Conservation (phyloP, 1,140 invertebrate genomes). For the Mercenaria mercenaria region DNA sequence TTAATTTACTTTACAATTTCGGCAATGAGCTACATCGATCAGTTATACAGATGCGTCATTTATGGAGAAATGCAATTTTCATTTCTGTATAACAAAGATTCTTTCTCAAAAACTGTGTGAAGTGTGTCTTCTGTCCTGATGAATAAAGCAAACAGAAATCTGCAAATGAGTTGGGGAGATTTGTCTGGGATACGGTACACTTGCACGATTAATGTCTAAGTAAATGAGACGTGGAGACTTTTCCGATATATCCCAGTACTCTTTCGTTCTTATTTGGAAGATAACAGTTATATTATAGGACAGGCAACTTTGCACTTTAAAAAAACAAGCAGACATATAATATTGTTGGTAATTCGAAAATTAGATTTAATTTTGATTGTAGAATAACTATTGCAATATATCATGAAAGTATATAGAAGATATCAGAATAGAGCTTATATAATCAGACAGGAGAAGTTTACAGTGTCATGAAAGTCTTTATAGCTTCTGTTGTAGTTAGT, state of each 20-base stretch:
- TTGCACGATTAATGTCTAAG: constrained; percentile 17
- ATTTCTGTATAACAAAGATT: background rate
- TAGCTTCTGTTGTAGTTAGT: background rate
- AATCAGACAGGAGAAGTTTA: too few relatives aligned
- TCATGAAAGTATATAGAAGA: too few relatives aligned
- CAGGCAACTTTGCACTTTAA: background rate
- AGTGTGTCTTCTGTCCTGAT: constrained; percentile 10
- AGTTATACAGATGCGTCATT: background rate
- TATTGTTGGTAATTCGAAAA: too few relatives aligned
- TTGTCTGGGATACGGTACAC: constrained; percentile 8
- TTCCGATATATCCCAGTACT: background rate
- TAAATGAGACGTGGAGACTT: constrained; percentile 1
- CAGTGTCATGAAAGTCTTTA: too few relatives aligned
- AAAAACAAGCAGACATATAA: too few relatives aligned
- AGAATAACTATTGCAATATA: too few relatives aligned
- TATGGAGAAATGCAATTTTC: background rate
- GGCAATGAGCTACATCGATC: constrained; percentile 1
- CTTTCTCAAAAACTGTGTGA: background rate
- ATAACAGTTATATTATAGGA: background rate
- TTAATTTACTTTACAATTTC: background rate
- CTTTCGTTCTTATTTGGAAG: background rate
- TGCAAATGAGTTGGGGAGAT: constrained; percentile 26
- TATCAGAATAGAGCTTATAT: too few relatives aligned
- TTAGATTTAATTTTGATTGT: too few relatives aligned
- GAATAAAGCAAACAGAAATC: constrained; percentile 41